Evolutionary conservation across 2,797 vertebrate genomes (phyloP).

Genomic region (Fringilla coelebs): DNA sequence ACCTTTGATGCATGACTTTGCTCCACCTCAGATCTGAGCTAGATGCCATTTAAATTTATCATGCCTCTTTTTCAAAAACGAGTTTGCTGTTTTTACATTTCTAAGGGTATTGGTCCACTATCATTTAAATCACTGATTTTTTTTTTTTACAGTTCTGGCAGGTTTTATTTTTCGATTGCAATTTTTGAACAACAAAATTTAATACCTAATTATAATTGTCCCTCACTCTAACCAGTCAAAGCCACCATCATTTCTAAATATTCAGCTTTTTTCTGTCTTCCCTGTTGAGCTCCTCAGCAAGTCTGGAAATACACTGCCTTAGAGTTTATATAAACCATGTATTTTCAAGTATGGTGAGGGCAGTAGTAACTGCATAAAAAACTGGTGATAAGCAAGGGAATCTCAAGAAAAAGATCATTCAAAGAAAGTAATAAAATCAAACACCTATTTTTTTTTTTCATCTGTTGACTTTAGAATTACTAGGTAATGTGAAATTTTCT

Average conservation of each 20-base stretch:
- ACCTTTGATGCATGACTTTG: not conserved
- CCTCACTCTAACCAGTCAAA: not conserved
- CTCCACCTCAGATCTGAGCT: slow-evolving; percentile 8
- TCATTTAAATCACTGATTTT: not conserved
- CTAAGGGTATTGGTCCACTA: not conserved
- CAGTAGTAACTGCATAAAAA: not conserved
- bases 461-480: not conserved
- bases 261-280: not conserved
- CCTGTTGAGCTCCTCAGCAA: not conserved
- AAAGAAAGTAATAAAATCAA: not conserved
- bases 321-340: not conserved
- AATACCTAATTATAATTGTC: not conserved
- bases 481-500: not conserved
- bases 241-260: not conserved
- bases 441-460: not conserved
- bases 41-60: slow-evolving; percentile 12
- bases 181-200: not conserved
- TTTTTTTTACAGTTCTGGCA: not conserved
- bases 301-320: not conserved
- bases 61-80: not conserved
- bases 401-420: not conserved
- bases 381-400: not conserved
- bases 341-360: not conserved
- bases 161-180: not conserved
- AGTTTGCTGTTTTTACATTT: not conserved